These are phyloP conservation scores for Euzophera pinguis DNA, from an alignment of 2,888 invertebrate genomes.

Conservation along the genomic window DNA sequence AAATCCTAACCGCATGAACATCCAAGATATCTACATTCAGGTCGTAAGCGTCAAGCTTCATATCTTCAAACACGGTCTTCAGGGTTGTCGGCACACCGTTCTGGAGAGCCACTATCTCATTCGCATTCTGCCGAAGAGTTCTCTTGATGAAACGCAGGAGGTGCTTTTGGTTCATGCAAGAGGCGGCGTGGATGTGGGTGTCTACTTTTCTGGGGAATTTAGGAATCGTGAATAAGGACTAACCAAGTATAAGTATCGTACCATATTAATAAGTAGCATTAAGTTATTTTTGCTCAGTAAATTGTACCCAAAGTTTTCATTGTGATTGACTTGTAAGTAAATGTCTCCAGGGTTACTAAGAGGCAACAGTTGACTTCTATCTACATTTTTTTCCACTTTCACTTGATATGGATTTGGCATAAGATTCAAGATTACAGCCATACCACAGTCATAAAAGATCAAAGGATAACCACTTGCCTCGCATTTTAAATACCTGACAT, in stretches of 20 bases:
- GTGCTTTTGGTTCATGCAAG: constrained; percentile 99
- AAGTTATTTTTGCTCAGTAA: too few species aligned
- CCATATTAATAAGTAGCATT: too few species aligned
- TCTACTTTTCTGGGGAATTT: constrained; percentile 86
- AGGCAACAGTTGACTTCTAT: too few species aligned
- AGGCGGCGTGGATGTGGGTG: constrained; percentile 98
- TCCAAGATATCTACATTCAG: constrained; percentile 98
- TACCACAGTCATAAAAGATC: too few species aligned
- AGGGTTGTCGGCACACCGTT: constrained; percentile 88
- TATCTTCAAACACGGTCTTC: constrained; percentile 92
- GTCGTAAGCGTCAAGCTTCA: constrained; percentile 97
- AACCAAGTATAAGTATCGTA: too few species aligned
- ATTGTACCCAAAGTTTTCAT: too few species aligned
- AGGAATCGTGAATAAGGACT: not conserved
- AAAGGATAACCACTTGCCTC: too few species aligned
- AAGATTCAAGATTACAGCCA: too few species aligned
- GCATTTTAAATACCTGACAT: constrained; percentile 85
- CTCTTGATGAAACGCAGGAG: constrained; percentile 98
- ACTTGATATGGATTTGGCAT: too few species aligned
- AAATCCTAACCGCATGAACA: constrained; percentile 88
- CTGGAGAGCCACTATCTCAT: constrained; percentile 77
- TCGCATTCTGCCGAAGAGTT: constrained; percentile 90
- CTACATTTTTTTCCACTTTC: too few species aligned
- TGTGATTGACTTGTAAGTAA: too few species aligned
- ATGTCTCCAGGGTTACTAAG: too few species aligned